Percentiles rank a stretch among this genome's conserved stretches.
These are phyloP conservation scores for Copsychus sechellarum DNA, from an alignment of 2,113 vertebrate genomes.

Conservation along the genomic window DNA sequence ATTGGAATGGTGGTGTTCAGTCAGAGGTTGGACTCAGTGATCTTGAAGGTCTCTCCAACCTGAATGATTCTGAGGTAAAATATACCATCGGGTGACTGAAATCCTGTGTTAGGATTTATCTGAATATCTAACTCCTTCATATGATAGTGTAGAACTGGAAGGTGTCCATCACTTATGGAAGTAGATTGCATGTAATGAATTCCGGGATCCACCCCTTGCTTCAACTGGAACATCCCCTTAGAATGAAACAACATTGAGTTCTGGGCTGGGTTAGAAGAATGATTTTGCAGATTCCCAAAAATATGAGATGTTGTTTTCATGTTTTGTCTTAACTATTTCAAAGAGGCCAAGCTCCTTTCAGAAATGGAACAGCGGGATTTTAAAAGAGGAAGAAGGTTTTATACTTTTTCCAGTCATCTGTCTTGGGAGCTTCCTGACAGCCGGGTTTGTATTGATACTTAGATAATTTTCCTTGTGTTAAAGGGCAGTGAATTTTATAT, in stretches of 20 bases:
- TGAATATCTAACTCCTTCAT: slow-evolving; percentile 19
- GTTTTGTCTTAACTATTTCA: neutral
- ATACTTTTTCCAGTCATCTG: neutral
- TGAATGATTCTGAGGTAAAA: neutral
- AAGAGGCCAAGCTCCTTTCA: neutral
- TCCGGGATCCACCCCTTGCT: neutral
- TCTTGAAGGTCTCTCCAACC: neutral
- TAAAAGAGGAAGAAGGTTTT: neutral
- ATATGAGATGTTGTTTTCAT: slow-evolving; percentile 1
- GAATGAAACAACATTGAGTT: neutral
- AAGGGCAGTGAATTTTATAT: slow-evolving; percentile 15
- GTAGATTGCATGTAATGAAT: neutral
- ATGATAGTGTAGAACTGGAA: slow-evolving; percentile 31
- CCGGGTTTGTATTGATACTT: slow-evolving; percentile 16
- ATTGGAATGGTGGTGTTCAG: neutral
- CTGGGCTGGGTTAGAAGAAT: neutral
- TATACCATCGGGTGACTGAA: slow-evolving; percentile 61
- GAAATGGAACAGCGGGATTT: neutral
- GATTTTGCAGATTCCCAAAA: neutral
- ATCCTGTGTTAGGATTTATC: slow-evolving; percentile 62
- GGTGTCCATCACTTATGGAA: neutral
- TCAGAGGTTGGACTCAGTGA: neutral
- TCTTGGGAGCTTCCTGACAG: neutral
- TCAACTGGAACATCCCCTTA: neutral
- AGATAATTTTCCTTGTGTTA: slow-evolving; percentile 11